Evolutionary conservation across 2,888 invertebrate genomes (phyloP), one percentile per base, ranked within the genome.

Genomic region (Leucophenga maculata): DNA sequence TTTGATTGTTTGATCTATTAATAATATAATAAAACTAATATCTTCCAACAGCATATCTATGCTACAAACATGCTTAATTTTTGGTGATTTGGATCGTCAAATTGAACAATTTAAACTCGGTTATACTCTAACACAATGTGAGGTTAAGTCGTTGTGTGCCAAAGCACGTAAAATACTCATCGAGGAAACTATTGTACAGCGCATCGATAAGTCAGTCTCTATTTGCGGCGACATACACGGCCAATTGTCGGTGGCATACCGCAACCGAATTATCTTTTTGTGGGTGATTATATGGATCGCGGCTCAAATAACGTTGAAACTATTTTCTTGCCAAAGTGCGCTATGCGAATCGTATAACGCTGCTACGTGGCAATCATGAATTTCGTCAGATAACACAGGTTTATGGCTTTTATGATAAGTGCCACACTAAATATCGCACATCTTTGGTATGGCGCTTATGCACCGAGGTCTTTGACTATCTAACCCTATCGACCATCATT

Each of bases 251-350:
- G 98, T 16, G 97, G 98, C 92, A 97, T 98, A 68, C 99, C 99
- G 14, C 97, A 97, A 89, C 99, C 98, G 72, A 99, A 98, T 90
- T 99, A 99, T 88, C 90, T 99, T 75, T 99, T 99, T 88, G 97
- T 99, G 95, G 99, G 99, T 26, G 99, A 99, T 89, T 99, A 99
- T 91, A 99, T 99, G 13, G 99, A 99, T 88, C 91, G 99, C 90
- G 99, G 99, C 50, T 99, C 98, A 89, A 99, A 97, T 90, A 97
- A 97, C 85, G 98, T 99, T n/a, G 98, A 99, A 90, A 99, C 98
- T 68, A 99, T 99, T 90, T 91, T 99, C 78, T 91, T 99, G 78
- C 91, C 99, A 99, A 99, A 92, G 98, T 97, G 90, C 93, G 99
- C 75, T 99, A 99, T 89, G 99, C 99, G 70, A 98, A 99, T 89